These are phyloP conservation scores for Illadopsis cleaveri DNA, from an alignment of 2,113 vertebrate genomes.

Conservation along the genomic window DNA sequence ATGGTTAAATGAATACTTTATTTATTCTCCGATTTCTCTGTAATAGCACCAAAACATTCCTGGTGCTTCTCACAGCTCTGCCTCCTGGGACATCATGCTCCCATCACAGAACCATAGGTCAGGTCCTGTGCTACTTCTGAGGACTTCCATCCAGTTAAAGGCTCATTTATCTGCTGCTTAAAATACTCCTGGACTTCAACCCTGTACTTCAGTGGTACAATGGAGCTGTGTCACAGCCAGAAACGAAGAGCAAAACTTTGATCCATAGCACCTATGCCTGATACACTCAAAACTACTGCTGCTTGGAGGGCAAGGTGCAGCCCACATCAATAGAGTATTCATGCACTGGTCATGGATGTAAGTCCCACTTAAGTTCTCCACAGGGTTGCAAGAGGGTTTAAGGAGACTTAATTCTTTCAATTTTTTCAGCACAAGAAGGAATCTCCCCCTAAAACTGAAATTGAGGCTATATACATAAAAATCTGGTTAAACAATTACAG, in stretches of 20 bases:
- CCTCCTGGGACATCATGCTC: not conserved
- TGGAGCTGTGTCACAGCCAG: not conserved
- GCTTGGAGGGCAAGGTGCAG: not conserved
- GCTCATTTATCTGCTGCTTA: not conserved
- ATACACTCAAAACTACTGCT: not conserved
- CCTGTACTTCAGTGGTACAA: not conserved
- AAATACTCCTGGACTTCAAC: not conserved
- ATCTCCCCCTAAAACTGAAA: not conserved
- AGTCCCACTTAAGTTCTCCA: not conserved
- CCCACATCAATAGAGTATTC: not conserved
- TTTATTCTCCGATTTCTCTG: not conserved
- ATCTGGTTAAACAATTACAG: not conserved
- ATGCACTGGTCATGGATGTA: not conserved
- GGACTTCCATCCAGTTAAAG: not conserved
- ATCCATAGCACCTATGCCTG: not conserved
- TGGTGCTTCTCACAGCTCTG: not conserved
- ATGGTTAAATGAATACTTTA: not conserved
- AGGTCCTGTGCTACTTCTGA: not conserved
- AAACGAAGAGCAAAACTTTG: not conserved
- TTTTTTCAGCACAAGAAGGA: not conserved
- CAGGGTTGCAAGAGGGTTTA: not conserved
- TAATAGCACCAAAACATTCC: not conserved
- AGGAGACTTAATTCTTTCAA: not conserved
- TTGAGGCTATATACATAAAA: not conserved
- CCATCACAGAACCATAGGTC: not conserved